Evolutionary conservation across 2,113 vertebrate species (phyloP).

Genomic region (Mus spicilegus): DNA sequence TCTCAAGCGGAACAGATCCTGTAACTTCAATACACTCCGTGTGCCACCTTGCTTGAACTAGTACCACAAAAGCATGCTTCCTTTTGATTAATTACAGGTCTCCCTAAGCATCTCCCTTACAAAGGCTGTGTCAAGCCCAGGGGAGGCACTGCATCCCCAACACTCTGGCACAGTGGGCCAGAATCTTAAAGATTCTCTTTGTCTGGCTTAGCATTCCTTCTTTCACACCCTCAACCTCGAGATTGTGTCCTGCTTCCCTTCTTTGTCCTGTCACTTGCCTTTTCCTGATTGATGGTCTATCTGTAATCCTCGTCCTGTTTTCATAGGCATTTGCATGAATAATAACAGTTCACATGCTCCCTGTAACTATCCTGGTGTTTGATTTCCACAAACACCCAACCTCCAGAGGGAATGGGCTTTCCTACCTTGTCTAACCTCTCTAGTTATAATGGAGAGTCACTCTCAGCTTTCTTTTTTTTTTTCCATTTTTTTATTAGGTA

Average conservation of each 20-base stretch:
- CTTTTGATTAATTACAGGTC: conserved; percentile 34
- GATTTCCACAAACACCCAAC: not conserved
- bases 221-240: not conserved
- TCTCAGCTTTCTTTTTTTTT: not conserved
- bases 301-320: not conserved
- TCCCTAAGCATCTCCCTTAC: not conserved
- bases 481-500: too few species aligned
- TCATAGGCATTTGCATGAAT: not conserved
- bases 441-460: not conserved
- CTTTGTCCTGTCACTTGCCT: not conserved
- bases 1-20: not conserved
- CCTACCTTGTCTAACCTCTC: not conserved
- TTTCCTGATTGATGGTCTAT: not conserved
- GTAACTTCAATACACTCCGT: not conserved
- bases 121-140: not conserved
- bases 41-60: not conserved
- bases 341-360: not conserved
- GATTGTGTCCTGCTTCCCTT: not conserved
- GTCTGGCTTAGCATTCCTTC: not conserved
- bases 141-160: not conserved
- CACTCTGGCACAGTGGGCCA: not conserved
- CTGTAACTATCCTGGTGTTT: not conserved
- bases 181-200: not conserved
- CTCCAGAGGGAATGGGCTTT: not conserved
- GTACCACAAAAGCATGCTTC: not conserved